Evolutionary conservation across 2,113 vertebrate genomes (phyloP).

Genomic region (Glareola pratincola): DNA sequence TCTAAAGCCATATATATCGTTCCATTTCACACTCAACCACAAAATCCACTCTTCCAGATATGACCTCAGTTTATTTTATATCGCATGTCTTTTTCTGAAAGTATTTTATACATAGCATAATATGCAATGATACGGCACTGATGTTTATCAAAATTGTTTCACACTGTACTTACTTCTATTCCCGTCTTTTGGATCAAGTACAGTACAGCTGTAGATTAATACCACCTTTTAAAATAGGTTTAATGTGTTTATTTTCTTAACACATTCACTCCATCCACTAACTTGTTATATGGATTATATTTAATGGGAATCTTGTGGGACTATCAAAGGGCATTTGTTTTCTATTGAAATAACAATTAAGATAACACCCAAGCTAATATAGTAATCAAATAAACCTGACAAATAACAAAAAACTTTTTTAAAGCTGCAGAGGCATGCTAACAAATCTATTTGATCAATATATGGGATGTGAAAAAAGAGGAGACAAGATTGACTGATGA

Average conservation of each 20-base stretch:
- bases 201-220: conserved; percentile 16
- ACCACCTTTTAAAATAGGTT: conserved; percentile 2
- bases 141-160: conserved; percentile 65
- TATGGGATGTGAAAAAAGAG: conserved; percentile 72
- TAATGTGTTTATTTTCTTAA: conserved; percentile 53
- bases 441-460: conserved; percentile 81
- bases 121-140: conserved; percentile 55
- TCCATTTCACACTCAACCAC: conserved; percentile 32
- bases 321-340: conserved; percentile 67
- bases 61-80: conserved; percentile 55
- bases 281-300: conserved; percentile 41
- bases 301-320: conserved; percentile 52
- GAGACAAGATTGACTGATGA: conserved; percentile 82
- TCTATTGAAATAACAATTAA: conserved; percentile 73
- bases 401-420: conserved; percentile 62
- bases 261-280: neutral
- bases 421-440: conserved; percentile 64
- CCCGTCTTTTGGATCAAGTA: conserved; percentile 1
- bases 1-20: neutral
- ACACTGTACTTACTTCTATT: conserved; percentile 17
- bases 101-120: conserved; percentile 56
- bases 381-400: conserved; percentile 70
- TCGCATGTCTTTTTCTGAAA: neutral
- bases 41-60: conserved; percentile 48
- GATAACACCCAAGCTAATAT: conserved; percentile 58